Base-by-base conservation (phyloP, 1,140 invertebrate genomes). In the Bombus fervidus region DNA sequence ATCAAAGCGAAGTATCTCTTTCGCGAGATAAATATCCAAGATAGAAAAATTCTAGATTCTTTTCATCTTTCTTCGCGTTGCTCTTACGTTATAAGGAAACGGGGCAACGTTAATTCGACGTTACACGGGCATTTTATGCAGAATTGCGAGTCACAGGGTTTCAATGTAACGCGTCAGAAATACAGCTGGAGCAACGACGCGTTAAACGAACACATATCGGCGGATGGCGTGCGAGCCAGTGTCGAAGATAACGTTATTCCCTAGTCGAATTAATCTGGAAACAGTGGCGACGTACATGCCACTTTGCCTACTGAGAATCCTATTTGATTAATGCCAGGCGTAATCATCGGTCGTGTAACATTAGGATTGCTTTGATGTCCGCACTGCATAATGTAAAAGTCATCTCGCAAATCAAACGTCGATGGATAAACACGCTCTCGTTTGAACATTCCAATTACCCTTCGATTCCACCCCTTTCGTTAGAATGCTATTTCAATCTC, bases 211-310 rank as follows among this genome's bases (percentile, higher is more conserved):
- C 43, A 57, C 12, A 25, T 57, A 81, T 81, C 28, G 79, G 18
- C 18, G 34, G 28, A 80, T 15, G 1, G 13, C 13, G 3, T 31
- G 43, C 12, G 25, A 53, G 28, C 43, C 34, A 57, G 28, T 71
- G 68, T 71, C 79, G 25, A 81, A 81, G 68, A 47, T 57, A 81
- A 81, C 68, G n/a, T 73, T 81, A 81, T 25, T 81, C 68, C 53
- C 34, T 31, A 22, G 8, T 43, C 22, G 28, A 62, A 81, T 81
- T 81, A 81, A 59, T 43, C n/a, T 22, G 25, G 28, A 28, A 72
- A 62, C 69, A 18, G 68, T 9, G 34, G 9, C 47, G 47, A 71
- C 43, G 47, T 81, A 57, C 18, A 39, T 39, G 79, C 28, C 47
- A 81, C 34, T 81, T 71, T 59, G 37, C 28, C 37, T 25, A 73